Base-by-base conservation (phyloP, 2,797 vertebrate species). In the Aselliscus stoliczkanus region DNA sequence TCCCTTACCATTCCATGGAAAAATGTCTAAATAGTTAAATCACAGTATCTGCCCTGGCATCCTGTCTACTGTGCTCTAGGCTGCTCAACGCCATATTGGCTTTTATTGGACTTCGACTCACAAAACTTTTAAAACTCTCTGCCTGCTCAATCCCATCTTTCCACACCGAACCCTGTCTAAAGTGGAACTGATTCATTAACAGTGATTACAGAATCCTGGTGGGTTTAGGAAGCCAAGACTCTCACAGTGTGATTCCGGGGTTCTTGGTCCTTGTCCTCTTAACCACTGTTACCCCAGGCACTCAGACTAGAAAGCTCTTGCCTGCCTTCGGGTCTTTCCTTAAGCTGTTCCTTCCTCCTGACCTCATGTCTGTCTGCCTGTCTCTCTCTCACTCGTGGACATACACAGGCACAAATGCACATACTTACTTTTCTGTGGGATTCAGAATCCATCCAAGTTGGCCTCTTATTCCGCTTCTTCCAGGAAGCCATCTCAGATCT, bases 1-100 rank as follows among this genome's bases (percentile, higher is more conserved):
- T 79, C 31, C 47, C 88, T 84, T 75, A 8, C 17, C 37, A 15
- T 82, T 72, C 37, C 54, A 23, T 3, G 21, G 44, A 54, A 11
- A 29, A 47, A 42, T 25, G 21, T 70, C 65, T 58, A n/a, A 34
- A 37, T 6, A 50, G 23, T 54, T 42, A 58, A 39, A 12, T 52
- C 25, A 4, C 37, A 39, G 0, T 20, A 11, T 17, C 56, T n/a
- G 0, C 44, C 25, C n/a, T 31, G 1, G 2, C 12, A 1, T 47
- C 56, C 76, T 4, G 6, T 52, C 80, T 50, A 1, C 52, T 3
- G 0, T 14, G 27, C n/a, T 1, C 21, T 17, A 0, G 1, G 11
- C 25, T 54, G 29, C n/a, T 64, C 67, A 12, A 23, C 60, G 72
- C 52, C 56, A 37, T 7, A 0, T 17, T 86, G 52, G 29, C 27